These are phyloP conservation scores for Heliopora coerulea DNA, from an alignment of 92 coral and sea anemone species.

Conservation along the genomic window DNA sequence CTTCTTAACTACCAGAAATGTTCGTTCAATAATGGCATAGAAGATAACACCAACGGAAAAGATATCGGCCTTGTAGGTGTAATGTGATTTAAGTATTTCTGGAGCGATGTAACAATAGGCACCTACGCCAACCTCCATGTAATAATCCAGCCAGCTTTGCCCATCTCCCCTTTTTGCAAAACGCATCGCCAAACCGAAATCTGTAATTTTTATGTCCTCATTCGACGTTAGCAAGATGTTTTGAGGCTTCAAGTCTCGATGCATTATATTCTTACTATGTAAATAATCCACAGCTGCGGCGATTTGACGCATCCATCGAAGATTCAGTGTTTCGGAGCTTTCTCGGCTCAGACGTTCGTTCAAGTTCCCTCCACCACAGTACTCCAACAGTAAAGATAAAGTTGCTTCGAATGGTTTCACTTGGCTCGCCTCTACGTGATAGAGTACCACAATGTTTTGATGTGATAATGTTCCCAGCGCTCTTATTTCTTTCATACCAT, in stretches of 20 bases:
- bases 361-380: constrained; percentile 12
- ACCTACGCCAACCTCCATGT: constrained; percentile 17
- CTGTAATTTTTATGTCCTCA: constrained; percentile 13
- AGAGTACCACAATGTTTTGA: constrained; percentile 30
- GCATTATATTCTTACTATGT: not conserved
- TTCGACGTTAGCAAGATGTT: constrained; percentile 7
- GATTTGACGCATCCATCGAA: constrained; percentile 18
- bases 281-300: constrained; percentile 9
- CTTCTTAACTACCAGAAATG: constrained; percentile 6
- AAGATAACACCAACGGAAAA: constrained; percentile 52
- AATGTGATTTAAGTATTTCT: constrained; percentile 33
- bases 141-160: constrained; percentile 14
- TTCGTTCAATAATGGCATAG: constrained; percentile 51
- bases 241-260: constrained; percentile 25
- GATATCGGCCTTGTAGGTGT: constrained; percentile 49
- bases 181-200: constrained; percentile 13
- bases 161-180: not conserved
- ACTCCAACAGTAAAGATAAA: constrained; percentile 19
- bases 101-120: constrained; percentile 49
- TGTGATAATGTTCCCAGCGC: constrained; percentile 34
- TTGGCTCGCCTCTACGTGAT: constrained; percentile 6
- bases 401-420: constrained; percentile 1
- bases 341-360: constrained; percentile 4
- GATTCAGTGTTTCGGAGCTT: not conserved
- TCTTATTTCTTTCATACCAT: constrained; percentile 35